Percentiles rank a stretch among this genome's conserved stretches.
These are phyloP conservation scores for Acleris emargana DNA, from an alignment of 2,888 invertebrate genomes.

Conservation along the genomic window DNA sequence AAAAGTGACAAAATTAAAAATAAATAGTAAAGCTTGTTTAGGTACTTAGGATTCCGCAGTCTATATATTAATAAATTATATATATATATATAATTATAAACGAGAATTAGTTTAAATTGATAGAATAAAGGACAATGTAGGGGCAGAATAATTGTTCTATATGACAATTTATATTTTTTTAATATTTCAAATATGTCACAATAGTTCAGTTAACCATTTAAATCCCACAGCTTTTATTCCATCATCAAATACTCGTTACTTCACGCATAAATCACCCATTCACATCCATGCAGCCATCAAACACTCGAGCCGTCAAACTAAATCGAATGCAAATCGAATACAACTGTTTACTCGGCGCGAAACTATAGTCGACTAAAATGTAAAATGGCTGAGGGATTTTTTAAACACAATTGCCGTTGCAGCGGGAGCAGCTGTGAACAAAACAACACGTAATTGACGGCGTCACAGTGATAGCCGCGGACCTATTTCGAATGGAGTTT, in stretches of 20 bases:
- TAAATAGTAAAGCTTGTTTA: no score
- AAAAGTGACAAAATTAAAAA: no score
- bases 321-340: slow-evolving; percentile 24
- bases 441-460: slow-evolving; percentile 56
- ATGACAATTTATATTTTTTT: no score
- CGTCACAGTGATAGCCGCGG: slow-evolving; percentile 49
- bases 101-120: no score
- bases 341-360: slow-evolving; percentile 13
- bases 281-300: slow-evolving; percentile 16
- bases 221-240: neutral
- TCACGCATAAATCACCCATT: neutral
- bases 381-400: slow-evolving; percentile 37
- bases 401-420: slow-evolving; percentile 43
- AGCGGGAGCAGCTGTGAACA: slow-evolving; percentile 45
- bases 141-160: no score
- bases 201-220: neutral
- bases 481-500: slow-evolving; percentile 40
- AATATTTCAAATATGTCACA: neutral
- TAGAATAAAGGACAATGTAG: no score
- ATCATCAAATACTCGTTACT: neutral
- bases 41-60: no score
- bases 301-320: slow-evolving; percentile 7
- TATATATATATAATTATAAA: no score
- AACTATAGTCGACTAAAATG: slow-evolving; percentile 12
- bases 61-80: no score